Base-by-base conservation (phyloP, 2,113 vertebrate species). In the Anarhynchus alexandrinus region DNA sequence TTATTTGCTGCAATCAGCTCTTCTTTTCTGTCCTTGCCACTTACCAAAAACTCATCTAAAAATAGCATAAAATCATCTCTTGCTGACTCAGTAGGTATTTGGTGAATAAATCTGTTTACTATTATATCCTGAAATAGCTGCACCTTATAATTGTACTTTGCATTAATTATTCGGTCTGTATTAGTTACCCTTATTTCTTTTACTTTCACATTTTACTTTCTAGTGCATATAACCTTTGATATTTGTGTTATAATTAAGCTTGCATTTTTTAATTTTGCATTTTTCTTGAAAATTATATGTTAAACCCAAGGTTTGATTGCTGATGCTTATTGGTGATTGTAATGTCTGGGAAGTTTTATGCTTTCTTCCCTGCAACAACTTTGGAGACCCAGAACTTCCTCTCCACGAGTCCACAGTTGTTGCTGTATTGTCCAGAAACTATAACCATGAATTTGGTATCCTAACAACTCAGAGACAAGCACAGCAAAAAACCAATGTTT, bases 1-100 rank as follows among this genome's bases (percentile, higher is more conserved):
- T 93, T 57, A 79, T 84, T 94, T 95, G 64, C 91, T 91, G 43
- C 84, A 95, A 93, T 94, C 73, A 95, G n/a, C 7, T 91, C 47
- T 84, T 79, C 62, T 65, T 88, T 85, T 77, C 78, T 91, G 20
- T 70, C 55, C 52, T 81, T 89, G 47, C 18, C 26, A 55, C 61
- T 88, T 86, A 78, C 57, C 65, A 82, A 94, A 84, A 87, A 14
- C 42, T 85, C 42, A 64, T 76, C 55, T 91, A 64, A 91, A 88
- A 91, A 89, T 36, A 87, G 34, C 47, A 57, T 26, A 79, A 91
- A 94, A 79, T 91, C 38, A 52, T 82, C 10, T 91, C 47, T 87
- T 95, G 80, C 86, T 94, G 81, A 91, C 72, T 94, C 55, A 82
- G 91, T 59, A 95, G 26, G 32, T 67, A 36, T 95, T 91, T 91